Evolutionary conservation across 2,888 invertebrate species (phyloP).

Genomic region (Drosophila maculinotata): DNA sequence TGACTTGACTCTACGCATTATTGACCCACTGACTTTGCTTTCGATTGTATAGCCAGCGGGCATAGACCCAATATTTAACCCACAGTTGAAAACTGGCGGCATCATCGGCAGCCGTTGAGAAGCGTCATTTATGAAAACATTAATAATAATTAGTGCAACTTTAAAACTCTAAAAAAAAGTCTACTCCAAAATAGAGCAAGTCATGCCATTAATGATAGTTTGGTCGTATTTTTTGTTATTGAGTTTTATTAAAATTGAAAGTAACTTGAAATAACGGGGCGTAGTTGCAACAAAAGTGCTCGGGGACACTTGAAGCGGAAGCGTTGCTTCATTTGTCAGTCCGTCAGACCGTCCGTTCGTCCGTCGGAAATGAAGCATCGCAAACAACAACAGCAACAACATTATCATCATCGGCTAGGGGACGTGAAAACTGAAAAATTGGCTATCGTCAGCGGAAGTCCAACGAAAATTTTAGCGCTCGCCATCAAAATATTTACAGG

Average conservation of each 20-base stretch:
- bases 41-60: slow-evolving; percentile 3
- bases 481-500: slow-evolving; percentile 77
- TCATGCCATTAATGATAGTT: slow-evolving; percentile 54
- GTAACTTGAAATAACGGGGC: slow-evolving; percentile 38
- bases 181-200: slow-evolving; percentile 18
- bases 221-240: slow-evolving; percentile 15
- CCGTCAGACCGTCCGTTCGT: too few relatives aligned
- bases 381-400: slow-evolving; percentile 13
- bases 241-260: slow-evolving; percentile 39
- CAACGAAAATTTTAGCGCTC: slow-evolving; percentile 43
- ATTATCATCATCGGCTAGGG: slow-evolving; percentile 12
- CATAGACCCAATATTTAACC: slow-evolving; percentile 2
- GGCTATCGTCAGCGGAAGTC: slow-evolving; percentile 55
- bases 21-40: slow-evolving; percentile 24
- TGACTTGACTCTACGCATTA: neutral
- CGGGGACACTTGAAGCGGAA: slow-evolving; percentile 45
- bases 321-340: slow-evolving; percentile 39
- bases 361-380: slow-evolving; percentile 45
- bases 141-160: slow-evolving; percentile 72
- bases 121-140: slow-evolving; percentile 58
- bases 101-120: slow-evolving; percentile 15
- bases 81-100: slow-evolving; percentile 5
- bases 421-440: slow-evolving; percentile 39
- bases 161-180: slow-evolving; percentile 15
- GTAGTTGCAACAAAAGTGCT: slow-evolving; percentile 24